These are phyloP conservation scores for Lethrus apterus DNA, from an alignment of 1,140 invertebrate genomes.

Conservation along the genomic window DNA sequence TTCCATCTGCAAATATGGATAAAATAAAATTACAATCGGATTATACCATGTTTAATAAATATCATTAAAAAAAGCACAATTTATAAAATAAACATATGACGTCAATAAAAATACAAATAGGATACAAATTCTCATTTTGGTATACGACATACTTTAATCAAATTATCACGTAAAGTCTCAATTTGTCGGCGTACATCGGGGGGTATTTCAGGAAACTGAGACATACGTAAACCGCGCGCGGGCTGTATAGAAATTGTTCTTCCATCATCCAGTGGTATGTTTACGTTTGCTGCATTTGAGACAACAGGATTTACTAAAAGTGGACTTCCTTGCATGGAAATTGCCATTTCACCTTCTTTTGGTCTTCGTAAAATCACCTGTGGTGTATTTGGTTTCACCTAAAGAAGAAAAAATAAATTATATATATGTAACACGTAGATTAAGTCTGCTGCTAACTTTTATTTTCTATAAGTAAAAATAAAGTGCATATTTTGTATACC, in stretches of 20 bases:
- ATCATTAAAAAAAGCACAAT: no score
- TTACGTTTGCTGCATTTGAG: constrained; percentile 51
- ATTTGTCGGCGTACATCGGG: constrained; percentile 46
- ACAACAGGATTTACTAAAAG: constrained; percentile 46
- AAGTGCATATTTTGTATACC: no score
- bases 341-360: constrained; percentile 55
- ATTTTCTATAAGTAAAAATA: no score
- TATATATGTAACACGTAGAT: no score
- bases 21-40: no score
- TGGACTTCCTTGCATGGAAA: constrained; percentile 59
- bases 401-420: no score
- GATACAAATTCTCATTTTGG: no score
- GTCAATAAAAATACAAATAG: no score
- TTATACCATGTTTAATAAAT: no score
- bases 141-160: constrained; percentile 48
- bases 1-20: no score
- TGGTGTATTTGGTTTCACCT: constrained; percentile 52
- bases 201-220: constrained; percentile 48
- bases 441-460: no score
- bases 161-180: constrained; percentile 48
- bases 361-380: constrained; percentile 53
- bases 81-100: no score
- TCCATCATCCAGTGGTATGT: constrained; percentile 54
- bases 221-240: constrained; percentile 46
- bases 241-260: constrained; percentile 54